Conservation (phyloP, 2,888 invertebrate genomes). For the Pseudoips prasinana region DNA sequence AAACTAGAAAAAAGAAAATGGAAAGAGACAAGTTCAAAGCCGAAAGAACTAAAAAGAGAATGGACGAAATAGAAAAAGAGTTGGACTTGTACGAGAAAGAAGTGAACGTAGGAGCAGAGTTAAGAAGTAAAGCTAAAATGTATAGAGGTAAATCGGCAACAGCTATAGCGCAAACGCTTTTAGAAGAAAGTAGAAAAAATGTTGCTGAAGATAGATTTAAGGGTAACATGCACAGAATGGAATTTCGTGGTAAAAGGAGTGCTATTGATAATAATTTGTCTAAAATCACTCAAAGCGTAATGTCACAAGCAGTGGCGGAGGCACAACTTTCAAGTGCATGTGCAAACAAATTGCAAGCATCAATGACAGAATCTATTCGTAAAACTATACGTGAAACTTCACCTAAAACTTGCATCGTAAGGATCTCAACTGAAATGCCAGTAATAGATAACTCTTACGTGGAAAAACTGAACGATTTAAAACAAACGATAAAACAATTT, state of each 20-base stretch:
- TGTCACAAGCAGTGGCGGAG: constrained; percentile 39
- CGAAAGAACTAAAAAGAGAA: constrained; percentile 70
- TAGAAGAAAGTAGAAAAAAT: constrained; percentile 82
- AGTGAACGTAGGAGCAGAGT: constrained; percentile 72
- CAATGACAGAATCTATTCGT: constrained; percentile 48
- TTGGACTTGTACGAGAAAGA: constrained; percentile 64
- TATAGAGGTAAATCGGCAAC: constrained; percentile 89
- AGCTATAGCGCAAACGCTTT: constrained; percentile 85
- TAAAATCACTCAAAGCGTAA: constrained; percentile 41
- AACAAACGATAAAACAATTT: constrained; percentile 84
- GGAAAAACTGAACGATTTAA: constrained; percentile 82
- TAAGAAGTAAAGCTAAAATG: constrained; percentile 78
- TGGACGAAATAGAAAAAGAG: constrained; percentile 67
- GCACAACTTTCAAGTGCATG: constrained; percentile 38
- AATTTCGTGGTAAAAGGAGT: constrained; percentile 46
- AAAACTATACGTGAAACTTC: constrained; percentile 53
- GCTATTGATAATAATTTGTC: constrained; percentile 44
- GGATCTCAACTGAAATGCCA: constrained; percentile 60
- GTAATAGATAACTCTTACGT: constrained; percentile 79
- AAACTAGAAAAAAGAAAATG: constrained; percentile 73
- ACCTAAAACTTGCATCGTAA: constrained; percentile 60
- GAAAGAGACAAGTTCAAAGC: constrained; percentile 58
- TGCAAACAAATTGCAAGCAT: constrained; percentile 43
- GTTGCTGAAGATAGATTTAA: constrained; percentile 65
- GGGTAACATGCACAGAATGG: constrained; percentile 28